Percentiles rank a stretch among this genome's conserved stretches.
Evolutionary conservation across 2,888 invertebrate species (phyloP).

Genomic region (Philhelius pedissequus): DNA sequence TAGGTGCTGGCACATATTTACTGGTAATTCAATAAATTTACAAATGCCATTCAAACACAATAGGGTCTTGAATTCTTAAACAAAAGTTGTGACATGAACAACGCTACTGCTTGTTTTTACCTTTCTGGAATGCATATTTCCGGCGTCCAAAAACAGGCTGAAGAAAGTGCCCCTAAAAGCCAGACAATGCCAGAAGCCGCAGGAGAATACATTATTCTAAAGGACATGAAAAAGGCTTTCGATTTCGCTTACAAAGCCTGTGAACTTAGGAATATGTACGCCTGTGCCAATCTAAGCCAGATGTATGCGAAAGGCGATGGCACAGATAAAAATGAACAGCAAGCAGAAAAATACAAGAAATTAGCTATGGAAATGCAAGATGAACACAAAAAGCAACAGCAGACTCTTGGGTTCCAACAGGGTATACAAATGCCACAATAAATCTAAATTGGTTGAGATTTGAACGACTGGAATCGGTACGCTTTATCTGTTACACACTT

Average conservation of each 20-base stretch:
- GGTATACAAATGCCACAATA: slow-evolving; percentile 77
- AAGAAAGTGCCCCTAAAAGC: slow-evolving; percentile 69
- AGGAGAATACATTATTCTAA: slow-evolving; percentile 81
- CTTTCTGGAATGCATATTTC: slow-evolving; percentile 88
- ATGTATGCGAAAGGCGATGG: slow-evolving; percentile 94
- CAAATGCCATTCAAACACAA: background rate
- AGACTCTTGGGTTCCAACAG: slow-evolving; percentile 81
- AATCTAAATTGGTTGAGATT: slow-evolving; percentile 9
- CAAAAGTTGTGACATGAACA: slow-evolving; percentile 82
- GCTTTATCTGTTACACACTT: background rate
- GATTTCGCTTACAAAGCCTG: slow-evolving; percentile 89
- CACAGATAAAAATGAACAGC: slow-evolving; percentile 84
- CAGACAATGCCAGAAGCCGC: slow-evolving; percentile 72
- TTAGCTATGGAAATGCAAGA: slow-evolving; percentile 86
- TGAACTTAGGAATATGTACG: slow-evolving; percentile 89
- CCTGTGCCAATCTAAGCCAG: slow-evolving; percentile 93
- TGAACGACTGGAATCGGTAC: background rate
- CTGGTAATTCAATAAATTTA: background rate
- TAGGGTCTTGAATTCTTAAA: slow-evolving; percentile 82
- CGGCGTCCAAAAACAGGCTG: slow-evolving; percentile 83
- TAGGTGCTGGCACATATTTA: slow-evolving; percentile 63
- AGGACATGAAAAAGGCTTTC: slow-evolving; percentile 89
- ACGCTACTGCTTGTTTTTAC: slow-evolving; percentile 88
- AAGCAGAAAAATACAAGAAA: slow-evolving; percentile 86
- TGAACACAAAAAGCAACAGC: slow-evolving; percentile 82